Base-by-base conservation (phyloP, 2,113 vertebrate genomes). In the Gallinago undulata region DNA sequence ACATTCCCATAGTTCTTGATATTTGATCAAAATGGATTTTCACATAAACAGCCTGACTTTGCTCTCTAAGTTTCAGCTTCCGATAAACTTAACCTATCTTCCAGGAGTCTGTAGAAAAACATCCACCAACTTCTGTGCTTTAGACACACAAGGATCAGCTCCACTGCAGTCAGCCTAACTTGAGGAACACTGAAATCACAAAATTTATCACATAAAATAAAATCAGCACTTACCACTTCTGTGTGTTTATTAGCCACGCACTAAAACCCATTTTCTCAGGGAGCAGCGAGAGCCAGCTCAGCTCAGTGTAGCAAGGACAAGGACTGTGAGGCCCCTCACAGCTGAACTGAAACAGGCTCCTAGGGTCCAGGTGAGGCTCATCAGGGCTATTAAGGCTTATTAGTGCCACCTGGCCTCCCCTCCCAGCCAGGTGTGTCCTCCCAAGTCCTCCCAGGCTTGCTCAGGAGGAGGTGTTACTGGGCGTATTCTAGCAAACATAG, bases 201-300 rank as follows among this genome's bases (percentile, higher is more conserved):
- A 74, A 45, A 9, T 11, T 50, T 15, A 47, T 31, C 39, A 45
- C 31, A n/a, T 1, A 48, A 16, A 84, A 13, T 7, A 91, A 87
- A 70, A 15, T 4, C n/a, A 70, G 9, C 4, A n/a, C 43, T 63
- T 70, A 69, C 25, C 37, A 8, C 11, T 63, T 84, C 3, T 1
- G 5, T 1, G 5, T 2, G 1, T 10, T 27, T 17, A 24, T 4
- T 9, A 60, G 19, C 24, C 35, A 4, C 2, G 4, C 8, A 27
- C 23, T 13, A 11, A 74, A 85, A 39, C 4, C 24, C 24, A 8
- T 28, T 56, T 85, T 12, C 7, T 17, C 1, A 0, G 2, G 8
- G 7, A 63, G 6, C 17, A 45, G 12, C 1, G 1, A 47, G 9
- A 15, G 2, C 4, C 63, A 81, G 12, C 12, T 25, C 55, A n/a